Conservation (phyloP, 2,113 vertebrate species). For the Fulica atra region DNA sequence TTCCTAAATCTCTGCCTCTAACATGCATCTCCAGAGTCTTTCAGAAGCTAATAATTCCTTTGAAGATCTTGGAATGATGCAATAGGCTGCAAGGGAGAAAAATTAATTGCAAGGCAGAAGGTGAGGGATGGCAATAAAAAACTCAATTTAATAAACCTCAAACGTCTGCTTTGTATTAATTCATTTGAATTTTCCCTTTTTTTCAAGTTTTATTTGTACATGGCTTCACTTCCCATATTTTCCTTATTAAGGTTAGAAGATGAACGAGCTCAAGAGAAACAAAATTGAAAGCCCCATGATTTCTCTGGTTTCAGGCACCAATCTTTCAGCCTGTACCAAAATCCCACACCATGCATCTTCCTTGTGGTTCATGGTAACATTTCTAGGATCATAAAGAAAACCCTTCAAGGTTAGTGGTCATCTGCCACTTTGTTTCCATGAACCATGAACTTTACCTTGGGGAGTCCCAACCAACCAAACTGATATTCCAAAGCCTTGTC, state of each 20-base stretch:
- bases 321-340: neutral
- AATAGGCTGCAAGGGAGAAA: neutral
- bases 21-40: neutral
- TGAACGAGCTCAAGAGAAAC: neutral
- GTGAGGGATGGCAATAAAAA: neutral
- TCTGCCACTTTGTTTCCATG: neutral
- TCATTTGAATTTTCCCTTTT: neutral
- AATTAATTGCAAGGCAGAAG: neutral
- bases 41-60: neutral
- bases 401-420: neutral
- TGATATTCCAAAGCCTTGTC: neutral
- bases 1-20: neutral
- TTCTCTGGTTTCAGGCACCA: neutral
- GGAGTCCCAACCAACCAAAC: neutral
- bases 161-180: neutral
- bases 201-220: neutral
- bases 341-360: neutral
- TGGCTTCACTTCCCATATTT: accelerated
- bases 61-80: neutral
- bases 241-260: neutral
- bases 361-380: neutral
- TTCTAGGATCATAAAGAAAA: neutral
- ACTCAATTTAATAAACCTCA: neutral
- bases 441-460: neutral
- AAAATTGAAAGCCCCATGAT: neutral